Conservation (phyloP, 2,888 invertebrate species). For the Rotaria socialis region DNA sequence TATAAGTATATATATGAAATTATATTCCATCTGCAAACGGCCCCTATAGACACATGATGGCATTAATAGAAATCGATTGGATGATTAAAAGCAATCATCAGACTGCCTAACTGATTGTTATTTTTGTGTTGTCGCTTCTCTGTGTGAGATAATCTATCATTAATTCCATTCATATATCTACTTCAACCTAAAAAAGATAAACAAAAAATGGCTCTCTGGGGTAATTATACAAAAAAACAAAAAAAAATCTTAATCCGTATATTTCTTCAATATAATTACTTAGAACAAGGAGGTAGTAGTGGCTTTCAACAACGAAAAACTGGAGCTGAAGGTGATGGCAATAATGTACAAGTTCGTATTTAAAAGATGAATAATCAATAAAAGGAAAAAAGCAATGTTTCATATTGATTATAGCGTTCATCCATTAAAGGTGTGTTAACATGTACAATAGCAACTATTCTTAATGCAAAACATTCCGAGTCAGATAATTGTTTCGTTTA, state of each 20-base stretch:
- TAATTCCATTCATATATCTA: not conserved
- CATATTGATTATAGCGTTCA: not conserved
- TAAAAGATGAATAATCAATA: not conserved
- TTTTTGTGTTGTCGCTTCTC: not conserved
- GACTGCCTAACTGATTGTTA: not conserved
- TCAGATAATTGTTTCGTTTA: conserved; percentile 1
- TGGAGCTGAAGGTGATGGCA: not conserved
- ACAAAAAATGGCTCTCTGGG: not conserved
- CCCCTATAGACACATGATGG: not conserved
- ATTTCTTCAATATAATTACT: not conserved
- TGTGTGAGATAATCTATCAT: not conserved
- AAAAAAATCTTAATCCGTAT: not conserved
- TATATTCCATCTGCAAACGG: not conserved
- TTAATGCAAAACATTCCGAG: conserved; percentile 6
- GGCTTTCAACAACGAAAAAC: conserved; percentile 1
- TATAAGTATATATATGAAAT: not conserved
- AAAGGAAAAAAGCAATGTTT: not conserved
- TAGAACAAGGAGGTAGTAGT: not conserved
- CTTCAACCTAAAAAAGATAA: not conserved
- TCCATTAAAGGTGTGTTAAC: conserved; percentile 13
- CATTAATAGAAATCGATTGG: not conserved
- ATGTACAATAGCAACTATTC: conserved; percentile 11
- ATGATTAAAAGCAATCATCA: not conserved
- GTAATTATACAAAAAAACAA: not conserved
- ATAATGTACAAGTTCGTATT: not conserved